Conservation (phyloP, 2,888 invertebrate species). For the Micoletzkya japonica region DNA sequence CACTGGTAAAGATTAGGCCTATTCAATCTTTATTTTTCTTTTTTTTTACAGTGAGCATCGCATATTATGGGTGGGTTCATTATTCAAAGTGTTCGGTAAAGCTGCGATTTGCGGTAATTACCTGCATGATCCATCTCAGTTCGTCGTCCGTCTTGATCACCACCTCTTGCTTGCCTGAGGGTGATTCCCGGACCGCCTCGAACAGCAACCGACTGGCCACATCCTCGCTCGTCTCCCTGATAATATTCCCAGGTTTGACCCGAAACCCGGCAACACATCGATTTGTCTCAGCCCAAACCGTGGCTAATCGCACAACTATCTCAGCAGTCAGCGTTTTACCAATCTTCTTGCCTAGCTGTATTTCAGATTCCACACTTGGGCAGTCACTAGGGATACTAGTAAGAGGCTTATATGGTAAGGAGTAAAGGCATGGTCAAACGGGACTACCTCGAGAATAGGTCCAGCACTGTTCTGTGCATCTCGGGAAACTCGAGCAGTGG, state of each 20-base stretch:
- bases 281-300: no score
- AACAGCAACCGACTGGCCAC: conserved; percentile 37
- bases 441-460: conserved; percentile 57
- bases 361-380: no score
- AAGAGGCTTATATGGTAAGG: background rate
- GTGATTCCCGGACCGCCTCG: conserved; percentile 43
- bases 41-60: no score
- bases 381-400: no score
- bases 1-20: no score
- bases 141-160: conserved; percentile 49
- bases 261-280: no score
- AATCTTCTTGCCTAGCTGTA: no score
- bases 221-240: conserved; percentile 37
- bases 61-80: no score
- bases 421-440: background rate
- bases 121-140: conserved; percentile 62
- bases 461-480: conserved; percentile 53
- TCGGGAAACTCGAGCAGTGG: conserved; percentile 58
- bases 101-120: background rate
- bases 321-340: no score
- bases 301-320: no score
- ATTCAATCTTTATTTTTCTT: no score
- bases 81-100: background rate
- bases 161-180: conserved; percentile 27
- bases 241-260: conserved; percentile 25